Base-by-base conservation (phyloP, 2,113 vertebrate genomes). In the Colistium nudipinnis region DNA sequence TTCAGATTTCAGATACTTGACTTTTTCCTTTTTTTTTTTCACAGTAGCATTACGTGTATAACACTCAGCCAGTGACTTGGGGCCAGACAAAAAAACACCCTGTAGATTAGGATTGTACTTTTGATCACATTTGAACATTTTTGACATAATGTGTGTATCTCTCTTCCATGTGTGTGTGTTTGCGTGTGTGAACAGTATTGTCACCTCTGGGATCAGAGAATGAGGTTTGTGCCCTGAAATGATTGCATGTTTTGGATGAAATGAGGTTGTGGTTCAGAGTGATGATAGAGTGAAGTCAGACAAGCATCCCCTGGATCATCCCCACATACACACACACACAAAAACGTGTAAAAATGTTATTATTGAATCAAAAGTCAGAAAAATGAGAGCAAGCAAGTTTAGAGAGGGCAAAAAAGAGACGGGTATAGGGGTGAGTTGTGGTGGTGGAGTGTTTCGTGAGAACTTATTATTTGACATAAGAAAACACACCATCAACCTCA, bases 161-260 rank as follows among this genome's bases (percentile, higher is more conserved):
- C 36, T 70, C 38, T 13, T 65, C 20, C 27, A 19, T 44, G 14
- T 25, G 24, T 54, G 17, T 39, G 19, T 38, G 35, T 16, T 13
- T 22, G 24, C 52, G 36, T 60, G 53, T 53, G 10, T 25, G 53
- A 5, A 76, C 70, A 49, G 62, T 59, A 63, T 53, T 33, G 3
- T 66, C 78, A 81, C 81, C 80, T 59, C 22, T 12, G 78, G 75
- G 78, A 77, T 45, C 20, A 14, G 43, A 60, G 73, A 82, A 43
- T 74, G 62, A 62, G 6, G 25, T 80, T 85, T 85, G 60, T 76
- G 72, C 74, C 55, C 54, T 64, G 74, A 71, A 72, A 84, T 76
- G 80, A 73, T 79, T 88, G 68, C 83, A 80, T 80, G 72, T 86
- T 87, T 80, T 61, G 44, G 73, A 85, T 88, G 80, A 55, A 81